Evolutionary conservation across 2,888 invertebrate species (phyloP), one percentile per base, ranked within the genome.

Genomic region (Autographa pulchrina): DNA sequence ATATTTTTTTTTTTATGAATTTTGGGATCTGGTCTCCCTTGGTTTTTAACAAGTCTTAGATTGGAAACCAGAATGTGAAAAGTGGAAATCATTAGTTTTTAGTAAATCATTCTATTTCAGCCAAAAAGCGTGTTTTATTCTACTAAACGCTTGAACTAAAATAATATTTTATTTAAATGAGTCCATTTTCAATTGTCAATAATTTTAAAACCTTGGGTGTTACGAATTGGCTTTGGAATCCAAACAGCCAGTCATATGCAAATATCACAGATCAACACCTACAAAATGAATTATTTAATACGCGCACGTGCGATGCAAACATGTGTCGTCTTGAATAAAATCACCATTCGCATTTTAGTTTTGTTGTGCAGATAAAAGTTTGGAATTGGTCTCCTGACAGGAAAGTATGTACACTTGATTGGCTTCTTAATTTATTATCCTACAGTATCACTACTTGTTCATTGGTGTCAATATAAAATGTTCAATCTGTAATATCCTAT

Each of bases 251-350:
- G 35, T 16, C 63, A 14, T 25, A 65, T 76, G 31, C 43, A 65
- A 75, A 77, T 70, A 31, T 18, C 64, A 16, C 32, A 67, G 64
- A 70, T 62, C 64, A 64, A 25, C 59, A 65, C 64, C 68, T 70
- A 74, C 70, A 62, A 61, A 35, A 77, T 77, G 62, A 70, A 77
- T 70, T 69, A 81, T 74, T 72, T 70, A 69, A 73, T 76, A 62
- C 13, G 52, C 43, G 38, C 65, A 67, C 75, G 75, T 72, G 71
- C 48, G 61, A 13, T n/a, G 59, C 48, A 65, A 41, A 69, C 70
- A 75, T 67, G 80, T 80, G 80, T 62, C 52, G 52, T 56, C 54
- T 56, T n/a, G 48, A 31, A 48, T 43, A 38, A 41, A 62, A 54
- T 60, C 69, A 59, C 60, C 65, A 63, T 56, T 16, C 32, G 64